These are phyloP conservation scores for Polydesmus complanatus DNA, from an alignment of 2,888 invertebrate species.

Conservation along the genomic window DNA sequence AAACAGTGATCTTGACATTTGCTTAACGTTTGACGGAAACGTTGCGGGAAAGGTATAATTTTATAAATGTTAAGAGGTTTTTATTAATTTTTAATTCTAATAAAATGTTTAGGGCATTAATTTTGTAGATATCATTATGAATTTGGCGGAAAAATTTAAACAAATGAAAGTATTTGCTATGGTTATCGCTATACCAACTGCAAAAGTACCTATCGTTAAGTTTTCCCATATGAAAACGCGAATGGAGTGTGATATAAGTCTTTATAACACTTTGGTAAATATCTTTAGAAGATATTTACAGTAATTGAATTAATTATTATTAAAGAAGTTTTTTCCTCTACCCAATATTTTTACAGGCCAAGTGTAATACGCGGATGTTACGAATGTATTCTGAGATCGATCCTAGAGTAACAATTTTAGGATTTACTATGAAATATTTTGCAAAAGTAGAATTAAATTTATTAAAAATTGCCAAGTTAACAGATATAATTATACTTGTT, in stretches of 20 bases:
- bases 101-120: slow-evolving; percentile 30
- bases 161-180: slow-evolving; percentile 29
- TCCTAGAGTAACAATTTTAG: slow-evolving; percentile 36
- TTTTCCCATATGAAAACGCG: slow-evolving; percentile 33
- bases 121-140: slow-evolving; percentile 27
- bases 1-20: slow-evolving; percentile 44
- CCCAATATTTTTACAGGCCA: slow-evolving; percentile 29
- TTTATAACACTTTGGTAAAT: slow-evolving; percentile 43
- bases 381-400: slow-evolving; percentile 39
- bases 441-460: slow-evolving; percentile 34
- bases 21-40: slow-evolving; percentile 38
- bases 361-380: slow-evolving; percentile 41
- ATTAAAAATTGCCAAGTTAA: slow-evolving; percentile 8
- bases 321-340: not conserved
- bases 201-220: slow-evolving; percentile 48
- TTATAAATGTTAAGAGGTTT: not conserved
- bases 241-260: slow-evolving; percentile 44
- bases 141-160: slow-evolving; percentile 32
- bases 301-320: no score
- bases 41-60: slow-evolving; percentile 30
- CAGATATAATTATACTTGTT: not conserved
- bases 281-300: no score
- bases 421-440: slow-evolving; percentile 41
- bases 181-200: slow-evolving; percentile 39
- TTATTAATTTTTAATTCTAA: slow-evolving; percentile 5